Evolutionary conservation across 1,140 invertebrate genomes (phyloP).

Genomic region (Phthorimaea operculella): DNA sequence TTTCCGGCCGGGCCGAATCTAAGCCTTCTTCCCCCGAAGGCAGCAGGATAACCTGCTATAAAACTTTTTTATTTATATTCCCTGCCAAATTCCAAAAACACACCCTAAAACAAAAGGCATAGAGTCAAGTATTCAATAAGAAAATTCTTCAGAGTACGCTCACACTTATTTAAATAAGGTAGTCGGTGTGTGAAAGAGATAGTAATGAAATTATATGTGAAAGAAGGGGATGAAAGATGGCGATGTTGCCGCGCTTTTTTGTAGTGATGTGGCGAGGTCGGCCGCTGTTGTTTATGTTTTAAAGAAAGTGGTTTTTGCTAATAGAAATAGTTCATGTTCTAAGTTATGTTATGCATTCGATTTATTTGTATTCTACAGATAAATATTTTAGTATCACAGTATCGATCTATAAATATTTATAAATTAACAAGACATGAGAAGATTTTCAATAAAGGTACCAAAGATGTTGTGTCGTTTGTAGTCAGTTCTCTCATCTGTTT

Average conservation of each 20-base stretch:
- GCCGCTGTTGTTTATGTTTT: no score
- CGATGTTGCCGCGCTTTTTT: slow-evolving; percentile 52
- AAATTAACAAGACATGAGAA: no score
- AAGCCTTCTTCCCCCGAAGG: slow-evolving; percentile 42
- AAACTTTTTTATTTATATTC: slow-evolving; percentile 39
- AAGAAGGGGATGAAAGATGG: slow-evolving; percentile 30
- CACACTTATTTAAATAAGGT: slow-evolving; percentile 66
- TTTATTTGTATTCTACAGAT: no score
- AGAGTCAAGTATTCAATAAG: slow-evolving; percentile 30
- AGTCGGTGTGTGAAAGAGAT: slow-evolving; percentile 46
- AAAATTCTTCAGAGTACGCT: slow-evolving; percentile 23
- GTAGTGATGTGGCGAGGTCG: slow-evolving; percentile 25
- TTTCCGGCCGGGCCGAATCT: slow-evolving; percentile 34
- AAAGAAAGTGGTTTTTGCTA: no score
- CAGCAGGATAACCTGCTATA: slow-evolving; percentile 44
- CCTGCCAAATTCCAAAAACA: slow-evolving; percentile 14
- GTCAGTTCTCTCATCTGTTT: no score
- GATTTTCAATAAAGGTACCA: no score
- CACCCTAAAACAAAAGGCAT: slow-evolving; percentile 22
- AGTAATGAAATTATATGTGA: slow-evolving; percentile 29
- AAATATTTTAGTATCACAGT: no score
- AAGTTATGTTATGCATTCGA: no score
- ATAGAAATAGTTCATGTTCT: no score
- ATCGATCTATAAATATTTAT: no score
- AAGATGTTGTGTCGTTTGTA: no score